phyloP scores from a whole-genome alignment of 2,888 invertebrate genomes.

The Cheilosia grossa region DNA sequence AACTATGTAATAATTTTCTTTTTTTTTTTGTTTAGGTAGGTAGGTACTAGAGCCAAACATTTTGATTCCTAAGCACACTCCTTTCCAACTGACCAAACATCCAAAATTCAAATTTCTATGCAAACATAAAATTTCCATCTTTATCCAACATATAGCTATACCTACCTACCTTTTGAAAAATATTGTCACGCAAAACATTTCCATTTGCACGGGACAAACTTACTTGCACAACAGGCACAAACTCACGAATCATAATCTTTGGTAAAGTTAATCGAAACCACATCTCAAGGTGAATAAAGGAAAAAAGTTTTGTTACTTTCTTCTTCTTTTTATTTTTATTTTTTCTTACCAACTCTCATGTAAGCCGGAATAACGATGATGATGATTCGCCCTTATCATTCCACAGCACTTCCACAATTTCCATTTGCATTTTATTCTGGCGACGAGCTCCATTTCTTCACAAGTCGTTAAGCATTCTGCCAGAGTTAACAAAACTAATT shows the following conservation, averaged over 20 bases:
- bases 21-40: too few species aligned
- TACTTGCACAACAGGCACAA: constrained; percentile 51
- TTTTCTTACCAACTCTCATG: constrained; percentile 6
- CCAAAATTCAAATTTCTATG: constrained; percentile 1
- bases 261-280: constrained; percentile 43
- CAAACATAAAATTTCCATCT: constrained; percentile 22
- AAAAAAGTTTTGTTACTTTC: constrained; percentile 32
- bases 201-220: constrained; percentile 25
- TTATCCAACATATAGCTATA: constrained; percentile 1
- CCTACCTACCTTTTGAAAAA: neutral
- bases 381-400: neutral
- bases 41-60: neutral
- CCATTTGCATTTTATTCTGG: constrained; percentile 67
- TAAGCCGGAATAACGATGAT: constrained; percentile 32
- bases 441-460: constrained; percentile 78
- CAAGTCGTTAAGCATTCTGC: constrained; percentile 82
- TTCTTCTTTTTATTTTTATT: neutral
- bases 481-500: constrained; percentile 83
- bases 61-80: neutral
- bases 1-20: too few species aligned
- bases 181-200: constrained; percentile 50
- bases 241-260: constrained; percentile 52
- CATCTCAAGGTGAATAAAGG: constrained; percentile 22
- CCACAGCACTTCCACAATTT: constrained; percentile 49
- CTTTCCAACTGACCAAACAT: neutral